Conservation (phyloP, 2,888 invertebrate genomes). For the Alloscopus bannaensis region DNA sequence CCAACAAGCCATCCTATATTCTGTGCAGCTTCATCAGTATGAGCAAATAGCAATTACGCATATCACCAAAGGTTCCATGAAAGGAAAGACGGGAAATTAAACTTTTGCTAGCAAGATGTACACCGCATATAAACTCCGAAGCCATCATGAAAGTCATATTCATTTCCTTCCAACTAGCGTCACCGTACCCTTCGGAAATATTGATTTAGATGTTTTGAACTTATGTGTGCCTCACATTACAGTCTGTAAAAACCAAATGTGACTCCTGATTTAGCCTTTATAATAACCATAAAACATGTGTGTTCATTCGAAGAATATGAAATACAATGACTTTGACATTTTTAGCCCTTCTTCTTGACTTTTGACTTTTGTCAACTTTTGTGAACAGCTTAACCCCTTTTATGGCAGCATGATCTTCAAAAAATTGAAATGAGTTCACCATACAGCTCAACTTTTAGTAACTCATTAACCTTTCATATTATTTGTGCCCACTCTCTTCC, state of each 20-base stretch:
- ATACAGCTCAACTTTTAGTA: no score
- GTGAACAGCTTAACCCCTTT: not conserved
- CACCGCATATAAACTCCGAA: no score
- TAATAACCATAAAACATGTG: no score
- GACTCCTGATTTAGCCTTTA: no score
- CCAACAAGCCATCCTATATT: no score
- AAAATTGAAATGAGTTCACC: not conserved
- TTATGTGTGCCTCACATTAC: not conserved
- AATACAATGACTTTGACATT: no score
- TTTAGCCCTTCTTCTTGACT: not conserved
- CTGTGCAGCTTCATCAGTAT: no score
- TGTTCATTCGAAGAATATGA: no score
- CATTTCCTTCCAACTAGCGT: not conserved
- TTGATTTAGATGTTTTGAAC: slow-evolving; percentile 1
- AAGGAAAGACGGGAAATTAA: slow-evolving; percentile 31
- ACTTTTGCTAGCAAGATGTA: slow-evolving; percentile 23
- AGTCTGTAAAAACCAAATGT: not conserved
- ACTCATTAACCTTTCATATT: no score
- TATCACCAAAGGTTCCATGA: no score
- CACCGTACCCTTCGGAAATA: not conserved
- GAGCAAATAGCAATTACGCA: no score
- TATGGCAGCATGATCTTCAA: not conserved
- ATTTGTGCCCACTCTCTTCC: no score
- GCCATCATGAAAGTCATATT: not conserved
- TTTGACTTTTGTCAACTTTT: not conserved